phyloP scores from a whole-genome alignment of 2,113 vertebrate species.

The Leuciscus idus region DNA sequence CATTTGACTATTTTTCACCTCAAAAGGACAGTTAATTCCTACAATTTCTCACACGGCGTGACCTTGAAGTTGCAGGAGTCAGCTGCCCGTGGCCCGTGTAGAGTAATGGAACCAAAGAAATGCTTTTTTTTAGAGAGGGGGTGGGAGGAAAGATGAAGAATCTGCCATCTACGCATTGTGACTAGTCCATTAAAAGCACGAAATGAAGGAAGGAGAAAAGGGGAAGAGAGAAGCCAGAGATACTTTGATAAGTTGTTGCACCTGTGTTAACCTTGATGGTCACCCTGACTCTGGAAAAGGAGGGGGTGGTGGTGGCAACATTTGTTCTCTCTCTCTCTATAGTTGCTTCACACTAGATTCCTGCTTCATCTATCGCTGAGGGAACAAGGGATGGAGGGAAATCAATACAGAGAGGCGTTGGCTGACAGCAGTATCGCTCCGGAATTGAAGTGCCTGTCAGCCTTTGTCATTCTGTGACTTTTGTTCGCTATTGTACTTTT shows the following conservation, averaged over 20 bases:
- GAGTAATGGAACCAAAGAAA: constrained; percentile 70
- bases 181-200: constrained; percentile 87
- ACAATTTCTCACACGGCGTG: constrained; percentile 69
- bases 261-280: constrained; percentile 96
- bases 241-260: constrained; percentile 94
- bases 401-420: constrained; percentile 89
- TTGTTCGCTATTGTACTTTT: constrained; percentile 92
- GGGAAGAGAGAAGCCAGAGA: constrained; percentile 76
- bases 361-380: constrained; percentile 63
- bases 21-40: constrained; percentile 66
- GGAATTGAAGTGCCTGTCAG: constrained; percentile 96
- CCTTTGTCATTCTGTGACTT: constrained; percentile 93
- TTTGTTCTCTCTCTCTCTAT: constrained; percentile 84
- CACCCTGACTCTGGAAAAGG: constrained; percentile 66
- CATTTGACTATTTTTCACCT: constrained; percentile 76
- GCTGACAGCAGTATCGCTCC: constrained; percentile 95
- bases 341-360: constrained; percentile 75
- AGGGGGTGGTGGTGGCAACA: constrained; percentile 57
- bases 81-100: constrained; percentile 50
- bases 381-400: constrained; percentile 78
- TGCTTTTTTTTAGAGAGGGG: constrained; percentile 63
- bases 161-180: constrained; percentile 76
- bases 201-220: constrained; percentile 67
- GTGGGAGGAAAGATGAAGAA: constrained; percentile 78
- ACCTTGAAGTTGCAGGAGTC: constrained; percentile 72